Conservation (phyloP, 2,113 vertebrate genomes). For the Regulus satrapa region DNA sequence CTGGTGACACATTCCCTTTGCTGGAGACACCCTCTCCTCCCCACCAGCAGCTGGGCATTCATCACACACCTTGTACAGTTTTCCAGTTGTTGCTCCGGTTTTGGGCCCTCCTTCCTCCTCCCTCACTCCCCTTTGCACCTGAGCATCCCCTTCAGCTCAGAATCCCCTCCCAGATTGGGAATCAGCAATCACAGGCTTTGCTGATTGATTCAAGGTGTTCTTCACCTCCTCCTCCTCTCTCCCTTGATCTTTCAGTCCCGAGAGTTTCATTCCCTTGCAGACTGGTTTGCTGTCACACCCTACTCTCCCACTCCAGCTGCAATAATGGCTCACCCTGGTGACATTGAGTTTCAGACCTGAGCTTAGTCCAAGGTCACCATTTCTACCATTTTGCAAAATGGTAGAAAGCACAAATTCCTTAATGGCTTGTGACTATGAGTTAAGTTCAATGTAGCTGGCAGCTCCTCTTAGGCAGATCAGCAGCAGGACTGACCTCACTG, state of each 20-base stretch:
- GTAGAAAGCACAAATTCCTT: background rate
- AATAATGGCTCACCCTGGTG: background rate
- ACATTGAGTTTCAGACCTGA: background rate
- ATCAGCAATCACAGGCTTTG: background rate
- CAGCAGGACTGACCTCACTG: constrained; percentile 62
- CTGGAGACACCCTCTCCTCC: background rate
- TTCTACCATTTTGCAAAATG: background rate
- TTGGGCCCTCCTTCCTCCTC: background rate
- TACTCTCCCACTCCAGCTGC: background rate
- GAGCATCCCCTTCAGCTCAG: background rate
- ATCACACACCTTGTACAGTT: background rate
- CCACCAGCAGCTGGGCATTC: background rate
- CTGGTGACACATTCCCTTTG: background rate
- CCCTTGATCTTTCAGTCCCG: background rate
- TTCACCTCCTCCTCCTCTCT: background rate
- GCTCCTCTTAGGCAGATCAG: constrained; percentile 14
- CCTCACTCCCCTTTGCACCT: background rate
- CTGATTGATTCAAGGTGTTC: background rate
- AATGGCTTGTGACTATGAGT: background rate
- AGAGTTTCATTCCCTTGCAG: background rate
- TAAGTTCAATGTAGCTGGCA: constrained; percentile 2
- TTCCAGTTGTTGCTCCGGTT: background rate
- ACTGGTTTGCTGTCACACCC: background rate
- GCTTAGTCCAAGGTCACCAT: background rate
- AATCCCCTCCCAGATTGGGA: background rate